phyloP scores from a whole-genome alignment of 2,888 invertebrate species.

The Diadegma fenestrale region DNA sequence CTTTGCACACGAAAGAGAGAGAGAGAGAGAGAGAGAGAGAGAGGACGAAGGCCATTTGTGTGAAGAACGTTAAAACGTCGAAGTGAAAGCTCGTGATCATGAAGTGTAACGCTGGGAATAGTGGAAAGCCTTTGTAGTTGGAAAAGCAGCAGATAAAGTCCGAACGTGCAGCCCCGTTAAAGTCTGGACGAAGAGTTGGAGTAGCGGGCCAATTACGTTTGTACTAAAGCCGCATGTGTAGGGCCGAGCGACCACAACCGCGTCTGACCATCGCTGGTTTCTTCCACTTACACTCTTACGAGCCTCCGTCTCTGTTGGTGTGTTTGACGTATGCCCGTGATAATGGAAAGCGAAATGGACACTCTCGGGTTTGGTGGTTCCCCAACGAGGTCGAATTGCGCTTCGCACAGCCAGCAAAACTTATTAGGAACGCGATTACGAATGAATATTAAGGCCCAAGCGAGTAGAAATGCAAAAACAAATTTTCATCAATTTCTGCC shows the following conservation, averaged over 20 bases:
- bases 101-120: slow-evolving; percentile 33
- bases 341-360: slow-evolving; percentile 38
- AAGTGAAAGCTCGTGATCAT: slow-evolving; percentile 36
- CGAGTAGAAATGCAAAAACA: not conserved
- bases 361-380: slow-evolving; percentile 25
- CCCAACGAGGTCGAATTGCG: slow-evolving; percentile 17
- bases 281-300: slow-evolving; percentile 37
- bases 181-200: slow-evolving; percentile 25
- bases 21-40: slow-evolving; percentile 1
- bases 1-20: not conserved
- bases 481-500: not conserved
- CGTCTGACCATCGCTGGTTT: slow-evolving; percentile 51
- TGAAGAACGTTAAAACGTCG: slow-evolving; percentile 16
- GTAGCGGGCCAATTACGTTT: slow-evolving; percentile 57
- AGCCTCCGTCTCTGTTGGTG: not conserved
- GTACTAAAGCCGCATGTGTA: slow-evolving; percentile 19
- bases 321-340: slow-evolving; percentile 18
- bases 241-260: slow-evolving; percentile 32
- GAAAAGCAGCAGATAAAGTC: not conserved
- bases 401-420: not conserved
- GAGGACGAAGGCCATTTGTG: slow-evolving; percentile 1
- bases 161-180: not conserved
- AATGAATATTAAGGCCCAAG: not conserved
- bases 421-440: not conserved
- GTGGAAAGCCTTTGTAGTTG: slow-evolving; percentile 46